These are phyloP conservation scores for Chaunax sp. DNA, from an alignment of 2,797 vertebrate species.

Conservation along the genomic window DNA sequence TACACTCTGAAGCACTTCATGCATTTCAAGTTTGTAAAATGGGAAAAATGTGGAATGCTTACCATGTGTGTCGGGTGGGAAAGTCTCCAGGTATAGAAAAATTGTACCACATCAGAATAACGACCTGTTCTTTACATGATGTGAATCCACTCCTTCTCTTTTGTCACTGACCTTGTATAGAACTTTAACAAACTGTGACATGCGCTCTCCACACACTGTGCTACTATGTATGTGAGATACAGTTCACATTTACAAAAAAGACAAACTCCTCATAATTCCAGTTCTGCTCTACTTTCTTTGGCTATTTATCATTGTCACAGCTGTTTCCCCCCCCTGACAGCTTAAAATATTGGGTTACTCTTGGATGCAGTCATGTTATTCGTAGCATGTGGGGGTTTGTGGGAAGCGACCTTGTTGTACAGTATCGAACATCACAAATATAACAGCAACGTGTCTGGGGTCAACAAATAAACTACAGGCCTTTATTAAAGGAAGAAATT, in stretches of 20 bases:
- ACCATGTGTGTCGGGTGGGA: neutral
- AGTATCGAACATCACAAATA: no score
- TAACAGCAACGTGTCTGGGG: no score
- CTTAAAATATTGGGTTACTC: constrained; percentile 53
- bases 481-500: constrained; percentile 1
- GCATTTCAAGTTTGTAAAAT: neutral
- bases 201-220: neutral
- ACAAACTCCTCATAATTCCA: constrained; percentile 42
- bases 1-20: constrained; percentile 8
- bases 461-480: neutral
- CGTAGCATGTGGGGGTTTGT: constrained; percentile 31
- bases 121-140: neutral
- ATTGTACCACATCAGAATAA: neutral
- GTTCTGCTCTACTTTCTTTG: constrained; percentile 74
- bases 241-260: constrained; percentile 22
- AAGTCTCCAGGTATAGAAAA: neutral
- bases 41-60: neutral
- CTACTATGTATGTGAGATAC: constrained; percentile 35
- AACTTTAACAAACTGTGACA: constrained; percentile 38
- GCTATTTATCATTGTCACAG: constrained; percentile 78
- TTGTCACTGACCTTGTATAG: constrained; percentile 7
- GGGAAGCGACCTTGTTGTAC: constrained; percentile 52
- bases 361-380: constrained; percentile 45
- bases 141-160: constrained; percentile 4
- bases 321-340: constrained; percentile 15